Percentiles rank a stretch among this genome's conserved stretches.
These are phyloP conservation scores for Vimba vimba DNA, from an alignment of 2,113 vertebrate genomes.

Conservation along the genomic window DNA sequence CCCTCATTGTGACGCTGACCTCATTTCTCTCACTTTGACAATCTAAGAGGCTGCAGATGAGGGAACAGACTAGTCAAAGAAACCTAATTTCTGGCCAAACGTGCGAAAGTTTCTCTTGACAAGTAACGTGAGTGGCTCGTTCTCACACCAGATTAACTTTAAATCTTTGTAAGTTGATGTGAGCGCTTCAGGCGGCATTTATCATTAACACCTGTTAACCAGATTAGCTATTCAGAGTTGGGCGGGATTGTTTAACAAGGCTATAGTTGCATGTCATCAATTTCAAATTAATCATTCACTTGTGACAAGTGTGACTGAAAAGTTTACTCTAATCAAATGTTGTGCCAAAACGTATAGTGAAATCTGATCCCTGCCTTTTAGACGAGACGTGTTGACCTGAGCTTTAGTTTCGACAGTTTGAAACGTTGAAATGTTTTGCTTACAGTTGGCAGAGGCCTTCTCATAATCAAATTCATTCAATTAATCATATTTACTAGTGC, in stretches of 20 bases:
- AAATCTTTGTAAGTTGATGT: conserved; percentile 35
- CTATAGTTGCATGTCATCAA: conserved; percentile 31
- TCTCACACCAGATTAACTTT: conserved; percentile 44
- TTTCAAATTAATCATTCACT: conserved; percentile 42
- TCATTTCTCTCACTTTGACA: conserved; percentile 33
- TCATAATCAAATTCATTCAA: neutral
- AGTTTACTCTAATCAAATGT: conserved; percentile 27
- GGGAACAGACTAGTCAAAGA: neutral
- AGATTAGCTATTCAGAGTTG: conserved; percentile 47
- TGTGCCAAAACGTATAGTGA: neutral
- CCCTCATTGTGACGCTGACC: conserved; percentile 25
- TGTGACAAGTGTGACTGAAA: conserved; percentile 21
- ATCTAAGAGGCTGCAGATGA: conserved; percentile 6
- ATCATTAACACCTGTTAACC: conserved; percentile 49
- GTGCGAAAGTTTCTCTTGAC: conserved; percentile 9
- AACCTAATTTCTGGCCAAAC: neutral
- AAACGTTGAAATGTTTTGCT: conserved; percentile 26
- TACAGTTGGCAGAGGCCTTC: conserved; percentile 19
- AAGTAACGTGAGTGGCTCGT: conserved; percentile 29
- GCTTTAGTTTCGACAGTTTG: neutral
- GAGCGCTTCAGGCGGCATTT: conserved; percentile 26
- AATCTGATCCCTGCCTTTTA: conserved; percentile 1
- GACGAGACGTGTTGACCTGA: neutral
- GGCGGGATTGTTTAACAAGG: conserved; percentile 3
- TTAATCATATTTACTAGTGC: neutral